These are phyloP conservation scores for Microctonus brassicae DNA, from an alignment of 2,888 invertebrate genomes.

Conservation along the genomic window DNA sequence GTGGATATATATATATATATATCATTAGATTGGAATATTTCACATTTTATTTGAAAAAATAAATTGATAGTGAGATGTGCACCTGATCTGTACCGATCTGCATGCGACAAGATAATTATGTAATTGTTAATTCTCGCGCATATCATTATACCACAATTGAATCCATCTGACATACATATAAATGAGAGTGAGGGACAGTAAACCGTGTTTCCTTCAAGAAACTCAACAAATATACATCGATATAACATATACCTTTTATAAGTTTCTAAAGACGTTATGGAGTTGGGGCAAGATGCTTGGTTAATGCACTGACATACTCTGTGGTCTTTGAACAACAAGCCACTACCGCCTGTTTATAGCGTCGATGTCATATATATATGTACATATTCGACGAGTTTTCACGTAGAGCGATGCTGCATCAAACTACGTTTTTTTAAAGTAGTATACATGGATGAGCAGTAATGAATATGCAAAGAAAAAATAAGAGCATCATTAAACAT, in stretches of 20 bases:
- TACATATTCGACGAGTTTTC: background rate
- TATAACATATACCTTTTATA: slow-evolving; percentile 29
- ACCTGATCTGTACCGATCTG: background rate
- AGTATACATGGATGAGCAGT: background rate
- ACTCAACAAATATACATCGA: slow-evolving; percentile 12
- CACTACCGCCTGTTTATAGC: too few species aligned
- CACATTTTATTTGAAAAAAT: too few species aligned
- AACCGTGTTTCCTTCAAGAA: slow-evolving; percentile 19
- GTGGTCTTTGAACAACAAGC: slow-evolving; percentile 58
- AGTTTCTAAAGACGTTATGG: slow-evolving; percentile 56
- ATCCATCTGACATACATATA: slow-evolving; percentile 23
- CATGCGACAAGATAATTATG: too few species aligned
- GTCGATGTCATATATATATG: background rate
- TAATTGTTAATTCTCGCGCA: too few species aligned
- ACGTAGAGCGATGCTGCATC: background rate
- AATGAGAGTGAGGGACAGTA: background rate
- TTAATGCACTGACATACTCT: slow-evolving; percentile 66
- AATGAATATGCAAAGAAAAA: background rate
- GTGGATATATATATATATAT: too few species aligned
- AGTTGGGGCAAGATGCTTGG: slow-evolving; percentile 61
- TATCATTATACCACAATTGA: too few species aligned
- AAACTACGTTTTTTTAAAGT: background rate
- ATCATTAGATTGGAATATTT: too few species aligned
- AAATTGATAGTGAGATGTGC: too few species aligned
- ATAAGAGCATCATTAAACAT: background rate